Conservation (phyloP, 2,888 invertebrate species). For the Heliconius aoede region DNA sequence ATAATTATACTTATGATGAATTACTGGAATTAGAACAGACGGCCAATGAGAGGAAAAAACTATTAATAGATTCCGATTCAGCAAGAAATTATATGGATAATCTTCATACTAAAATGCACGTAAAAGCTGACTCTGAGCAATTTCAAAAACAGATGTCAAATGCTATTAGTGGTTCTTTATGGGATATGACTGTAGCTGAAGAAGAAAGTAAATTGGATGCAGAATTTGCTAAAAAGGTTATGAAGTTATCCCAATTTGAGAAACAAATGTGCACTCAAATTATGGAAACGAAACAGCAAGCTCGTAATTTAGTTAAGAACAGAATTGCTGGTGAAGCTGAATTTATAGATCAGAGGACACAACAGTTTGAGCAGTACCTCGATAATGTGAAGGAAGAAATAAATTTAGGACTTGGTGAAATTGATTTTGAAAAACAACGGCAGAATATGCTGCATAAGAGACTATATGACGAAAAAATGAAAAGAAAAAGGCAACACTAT, state of each 20-base stretch:
- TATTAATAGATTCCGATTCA: conserved; percentile 68
- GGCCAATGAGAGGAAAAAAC: conserved; percentile 59
- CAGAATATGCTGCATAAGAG: conserved; percentile 79
- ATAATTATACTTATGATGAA: conserved; percentile 73
- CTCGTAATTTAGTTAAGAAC: conserved; percentile 81
- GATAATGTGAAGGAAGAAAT: conserved; percentile 74
- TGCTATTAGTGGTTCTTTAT: conserved; percentile 76
- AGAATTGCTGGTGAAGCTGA: conserved; percentile 78
- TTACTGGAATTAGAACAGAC: conserved; percentile 66
- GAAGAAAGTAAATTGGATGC: conserved; percentile 80
- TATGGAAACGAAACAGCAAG: conserved; percentile 84
- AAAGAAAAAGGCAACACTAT: conserved; percentile 75
- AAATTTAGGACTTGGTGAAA: conserved; percentile 75
- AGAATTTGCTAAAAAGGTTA: conserved; percentile 80
- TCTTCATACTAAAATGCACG: conserved; percentile 73
- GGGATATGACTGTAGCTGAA: conserved; percentile 79
- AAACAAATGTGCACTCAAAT: conserved; percentile 86
- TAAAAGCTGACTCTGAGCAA: conserved; percentile 70
- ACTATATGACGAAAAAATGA: conserved; percentile 81
- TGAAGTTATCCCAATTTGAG: conserved; percentile 86
- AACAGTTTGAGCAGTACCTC: conserved; percentile 75
- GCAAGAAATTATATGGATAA: conserved; percentile 77
- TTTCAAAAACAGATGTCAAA: conserved; percentile 80
- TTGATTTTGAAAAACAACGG: conserved; percentile 80
- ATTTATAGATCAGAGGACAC: conserved; percentile 76